Evolutionary conservation across 2,113 vertebrate species (phyloP).

Genomic region (Lophius piscatorius): DNA sequence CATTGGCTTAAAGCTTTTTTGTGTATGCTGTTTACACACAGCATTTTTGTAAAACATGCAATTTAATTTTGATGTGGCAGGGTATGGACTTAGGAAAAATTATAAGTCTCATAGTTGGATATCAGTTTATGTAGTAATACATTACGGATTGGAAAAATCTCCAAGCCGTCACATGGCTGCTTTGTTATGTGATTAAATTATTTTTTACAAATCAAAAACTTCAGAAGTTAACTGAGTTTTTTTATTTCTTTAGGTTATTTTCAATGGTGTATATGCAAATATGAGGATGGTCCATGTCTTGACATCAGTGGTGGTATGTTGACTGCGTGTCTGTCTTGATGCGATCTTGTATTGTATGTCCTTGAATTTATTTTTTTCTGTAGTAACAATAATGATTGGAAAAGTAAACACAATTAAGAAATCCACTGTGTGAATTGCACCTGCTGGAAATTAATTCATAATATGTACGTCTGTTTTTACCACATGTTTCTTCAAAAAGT

Average conservation of each 20-base stretch:
- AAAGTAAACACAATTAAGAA: background rate
- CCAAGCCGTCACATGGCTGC: too few relatives aligned
- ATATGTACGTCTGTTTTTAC: slow-evolving; percentile 39
- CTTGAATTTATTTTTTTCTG: background rate
- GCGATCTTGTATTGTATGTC: background rate
- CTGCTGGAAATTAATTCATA: slow-evolving; percentile 44
- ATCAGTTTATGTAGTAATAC: too few relatives aligned
- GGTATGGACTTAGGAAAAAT: background rate
- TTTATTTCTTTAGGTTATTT: slow-evolving; percentile 87
- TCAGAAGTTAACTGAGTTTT: slow-evolving; percentile 26
- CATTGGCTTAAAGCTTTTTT: background rate
- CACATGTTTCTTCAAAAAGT: slow-evolving; percentile 59
- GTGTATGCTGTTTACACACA: background rate
- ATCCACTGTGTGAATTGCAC: slow-evolving; percentile 22
- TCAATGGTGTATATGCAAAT: slow-evolving; percentile 98
- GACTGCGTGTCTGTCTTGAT: slow-evolving; percentile 5
- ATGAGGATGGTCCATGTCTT: slow-evolving; percentile 99
- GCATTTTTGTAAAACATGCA: slow-evolving; percentile 5
- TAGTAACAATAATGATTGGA: background rate
- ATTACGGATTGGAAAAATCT: too few relatives aligned
- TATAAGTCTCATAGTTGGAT: too few relatives aligned
- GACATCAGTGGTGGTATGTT: slow-evolving; percentile 98
- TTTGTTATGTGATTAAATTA: too few relatives aligned
- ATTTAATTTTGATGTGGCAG: background rate
- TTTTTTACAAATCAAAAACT: too few relatives aligned